These are phyloP conservation scores for Calameuta idolon DNA, from an alignment of 2,888 invertebrate genomes.

Conservation along the genomic window DNA sequence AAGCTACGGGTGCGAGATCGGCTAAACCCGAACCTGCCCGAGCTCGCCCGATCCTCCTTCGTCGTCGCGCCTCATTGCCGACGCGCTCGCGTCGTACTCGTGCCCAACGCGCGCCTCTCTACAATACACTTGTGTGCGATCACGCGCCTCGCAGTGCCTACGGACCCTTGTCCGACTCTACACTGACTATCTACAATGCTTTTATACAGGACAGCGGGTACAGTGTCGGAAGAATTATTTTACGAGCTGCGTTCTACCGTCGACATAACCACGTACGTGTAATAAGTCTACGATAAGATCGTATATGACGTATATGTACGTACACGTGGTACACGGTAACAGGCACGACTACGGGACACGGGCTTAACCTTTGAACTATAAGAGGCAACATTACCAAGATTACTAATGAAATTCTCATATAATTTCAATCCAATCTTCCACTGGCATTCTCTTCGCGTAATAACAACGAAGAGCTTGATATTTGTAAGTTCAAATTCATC, in stretches of 20 bases:
- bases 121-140: neutral
- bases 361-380: neutral
- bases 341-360: neutral
- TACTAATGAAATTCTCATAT: neutral
- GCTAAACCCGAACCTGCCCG: neutral
- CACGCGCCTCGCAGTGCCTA: conserved; percentile 1
- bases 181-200: neutral
- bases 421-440: neutral
- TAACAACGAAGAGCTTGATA: neutral
- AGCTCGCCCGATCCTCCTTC: neutral
- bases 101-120: conserved; percentile 48
- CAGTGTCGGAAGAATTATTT: neutral
- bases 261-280: neutral
- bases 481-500: no score
- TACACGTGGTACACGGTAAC: neutral
- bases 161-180: neutral
- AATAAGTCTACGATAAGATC: neutral
- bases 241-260: neutral
- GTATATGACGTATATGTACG: neutral
- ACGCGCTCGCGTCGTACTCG: conserved; percentile 45
- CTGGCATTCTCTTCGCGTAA: neutral
- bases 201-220: neutral
- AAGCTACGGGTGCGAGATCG: neutral
- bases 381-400: neutral
- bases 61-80: conserved; percentile 11